Percentiles rank a stretch among this genome's conserved stretches.
Conservation (phyloP, 2,888 invertebrate species). For the Yponomeuta evonymella region DNA sequence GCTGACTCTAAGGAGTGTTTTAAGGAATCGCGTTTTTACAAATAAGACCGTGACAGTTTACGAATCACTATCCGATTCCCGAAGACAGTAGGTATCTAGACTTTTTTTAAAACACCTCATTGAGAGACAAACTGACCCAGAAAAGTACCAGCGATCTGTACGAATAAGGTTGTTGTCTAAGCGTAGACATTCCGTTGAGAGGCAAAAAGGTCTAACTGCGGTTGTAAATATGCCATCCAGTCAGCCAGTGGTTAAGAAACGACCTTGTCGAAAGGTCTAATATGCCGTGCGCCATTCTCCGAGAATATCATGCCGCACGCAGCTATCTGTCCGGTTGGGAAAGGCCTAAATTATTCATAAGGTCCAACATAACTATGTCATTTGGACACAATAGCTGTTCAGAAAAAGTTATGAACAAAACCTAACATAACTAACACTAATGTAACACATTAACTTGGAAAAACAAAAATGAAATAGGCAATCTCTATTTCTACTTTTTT, state of each 20-base stretch:
- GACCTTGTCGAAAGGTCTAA: slow-evolving; percentile 52
- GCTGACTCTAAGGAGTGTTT: no score
- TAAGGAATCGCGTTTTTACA: no score
- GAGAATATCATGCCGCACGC: slow-evolving; percentile 42
- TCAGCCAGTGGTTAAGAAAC: slow-evolving; percentile 30
- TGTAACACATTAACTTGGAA: no score
- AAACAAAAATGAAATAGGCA: no score
- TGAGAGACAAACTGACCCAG: not conserved
- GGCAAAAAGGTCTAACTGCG: not conserved
- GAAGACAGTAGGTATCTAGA: no score
- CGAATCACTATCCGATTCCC: no score
- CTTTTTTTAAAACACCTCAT: not conserved
- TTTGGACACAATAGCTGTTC: no score
- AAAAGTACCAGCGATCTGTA: not conserved
- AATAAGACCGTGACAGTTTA: no score
- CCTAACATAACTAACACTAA: no score
- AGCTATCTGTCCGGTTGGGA: slow-evolving; percentile 9
- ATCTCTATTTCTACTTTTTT: no score
- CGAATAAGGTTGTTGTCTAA: not conserved
- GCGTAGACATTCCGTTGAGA: not conserved
- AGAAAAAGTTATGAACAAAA: no score
- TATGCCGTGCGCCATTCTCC: slow-evolving; percentile 52
- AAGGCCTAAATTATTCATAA: slow-evolving; percentile 14
- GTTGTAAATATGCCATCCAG: not conserved
- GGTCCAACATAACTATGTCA: not conserved